Evolutionary conservation across 2,113 vertebrate genomes (phyloP), one percentile per base, ranked within the genome.

Genomic region (Craseonycteris thonglongyai): DNA sequence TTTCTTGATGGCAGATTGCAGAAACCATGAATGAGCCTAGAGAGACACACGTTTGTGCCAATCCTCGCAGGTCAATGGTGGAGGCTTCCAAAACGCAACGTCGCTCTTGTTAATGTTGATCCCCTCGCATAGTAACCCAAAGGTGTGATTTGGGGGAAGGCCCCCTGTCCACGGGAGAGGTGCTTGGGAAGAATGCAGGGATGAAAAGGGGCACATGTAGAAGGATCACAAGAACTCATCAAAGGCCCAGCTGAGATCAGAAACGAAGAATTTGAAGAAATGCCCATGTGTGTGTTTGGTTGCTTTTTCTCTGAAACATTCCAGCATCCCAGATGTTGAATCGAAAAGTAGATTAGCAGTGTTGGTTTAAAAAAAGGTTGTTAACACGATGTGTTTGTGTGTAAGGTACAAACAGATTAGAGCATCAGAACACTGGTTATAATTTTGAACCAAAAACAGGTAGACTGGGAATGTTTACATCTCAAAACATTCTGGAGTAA

Each of bases 221-320:
- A 65, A 22, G 54, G 12, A 51, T 69, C 47, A 22, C 26, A 88
- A 61, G 33, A 54, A 81, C 40, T 11, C 3, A 35, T 7, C 15
- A 42, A 68, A 81, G 58, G 24, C 14, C 33, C 0, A 0, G 11
- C 1, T 58, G 11, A 87, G 26, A 63, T 35, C 54, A 79, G 24
- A 91, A 92, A 74, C 14, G 26, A 69, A 16, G 49, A 89, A 63
- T 58, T 8, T 38, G 21, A 65, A 81, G 40, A 94, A 35, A 75
- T 81, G 21, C 21, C 49, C 7, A 45, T 51, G 45, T 45, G 18
- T 80, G 38, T 72, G 61, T 78, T 56, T 42, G 56, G 47, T 9
- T 71, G 16, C 59, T n/a, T 94, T 91, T 79, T 85, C 76, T 81
- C 26, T 59, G 30, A 68, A 72, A 75, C 26, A 26, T 33, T 69